Evolutionary conservation across 2,113 vertebrate genomes (phyloP).

Genomic region (Craseonycteris thonglongyai): DNA sequence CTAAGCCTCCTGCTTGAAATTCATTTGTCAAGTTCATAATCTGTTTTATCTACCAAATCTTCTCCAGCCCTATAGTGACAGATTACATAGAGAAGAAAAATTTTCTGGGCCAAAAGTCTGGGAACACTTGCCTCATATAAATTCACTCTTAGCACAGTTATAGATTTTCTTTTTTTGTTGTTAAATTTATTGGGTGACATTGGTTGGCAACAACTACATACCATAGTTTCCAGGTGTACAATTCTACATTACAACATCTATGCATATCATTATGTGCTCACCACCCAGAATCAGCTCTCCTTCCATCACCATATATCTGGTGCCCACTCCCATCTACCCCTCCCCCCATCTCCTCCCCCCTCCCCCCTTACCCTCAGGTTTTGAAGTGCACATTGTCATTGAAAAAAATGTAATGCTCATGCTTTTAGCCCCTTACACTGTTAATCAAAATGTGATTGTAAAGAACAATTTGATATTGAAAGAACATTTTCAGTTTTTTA

Average conservation of each 20-base stretch:
- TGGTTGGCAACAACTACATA: no score
- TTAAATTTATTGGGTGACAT: no score
- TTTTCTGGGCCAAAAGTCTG: constrained; percentile 45
- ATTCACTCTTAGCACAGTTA: constrained; percentile 2
- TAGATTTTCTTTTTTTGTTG: no score
- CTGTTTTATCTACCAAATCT: constrained; percentile 51
- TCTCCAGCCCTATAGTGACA: constrained; percentile 40
- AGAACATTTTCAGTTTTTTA: constrained; percentile 36
- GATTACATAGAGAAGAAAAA: constrained; percentile 47
- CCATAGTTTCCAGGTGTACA: no score
- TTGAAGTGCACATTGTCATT: constrained; percentile 31
- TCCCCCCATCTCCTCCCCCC: no score
- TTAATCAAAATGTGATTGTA: constrained; percentile 41
- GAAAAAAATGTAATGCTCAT: constrained; percentile 4
- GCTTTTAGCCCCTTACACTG: background rate
- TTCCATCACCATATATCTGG: no score
- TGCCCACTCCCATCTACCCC: no score
- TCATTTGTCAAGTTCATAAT: constrained; percentile 28
- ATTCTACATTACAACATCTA: no score
- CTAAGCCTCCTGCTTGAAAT: background rate
- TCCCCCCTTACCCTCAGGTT: no score
- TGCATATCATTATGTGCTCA: no score
- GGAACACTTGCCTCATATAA: constrained; percentile 31
- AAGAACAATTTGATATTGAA: constrained; percentile 29
- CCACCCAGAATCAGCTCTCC: no score